Conservation (phyloP, 2,113 vertebrate genomes). For the Tursiops truncatus region DNA sequence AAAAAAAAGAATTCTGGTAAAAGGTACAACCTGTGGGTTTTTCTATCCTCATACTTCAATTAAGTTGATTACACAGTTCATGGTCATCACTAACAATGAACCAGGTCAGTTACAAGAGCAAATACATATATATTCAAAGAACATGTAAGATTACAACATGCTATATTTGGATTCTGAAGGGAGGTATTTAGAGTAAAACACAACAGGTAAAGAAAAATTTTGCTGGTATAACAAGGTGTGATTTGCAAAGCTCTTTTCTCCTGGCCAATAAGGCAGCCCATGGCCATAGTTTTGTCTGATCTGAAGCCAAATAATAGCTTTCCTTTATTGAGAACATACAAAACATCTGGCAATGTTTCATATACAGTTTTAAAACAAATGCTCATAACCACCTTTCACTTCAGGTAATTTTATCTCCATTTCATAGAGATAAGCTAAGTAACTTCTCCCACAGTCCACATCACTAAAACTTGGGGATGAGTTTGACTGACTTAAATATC, state of each 20-base stretch:
- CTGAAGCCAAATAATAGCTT: not conserved
- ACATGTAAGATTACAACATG: not conserved
- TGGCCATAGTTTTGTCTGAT: not conserved
- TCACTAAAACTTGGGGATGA: not conserved
- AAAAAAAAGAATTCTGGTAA: not conserved
- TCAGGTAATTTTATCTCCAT: not conserved
- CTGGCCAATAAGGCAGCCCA: not conserved
- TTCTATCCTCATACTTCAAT: not conserved
- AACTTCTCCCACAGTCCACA: fast-evolving
- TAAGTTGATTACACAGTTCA: not conserved
- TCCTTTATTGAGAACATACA: not conserved
- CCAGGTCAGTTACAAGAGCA: not conserved
- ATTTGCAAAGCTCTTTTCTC: not conserved
- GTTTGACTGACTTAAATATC: not conserved
- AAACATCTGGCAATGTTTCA: not conserved
- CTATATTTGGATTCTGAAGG: not conserved
- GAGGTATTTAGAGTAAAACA: not conserved
- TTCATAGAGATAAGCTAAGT: not conserved
- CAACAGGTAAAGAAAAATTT: not conserved
- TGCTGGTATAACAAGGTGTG: not conserved
- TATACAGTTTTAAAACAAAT: not conserved
- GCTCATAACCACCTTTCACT: not conserved
- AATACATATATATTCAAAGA: not conserved
- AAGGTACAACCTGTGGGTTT: not conserved
- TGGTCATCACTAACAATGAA: not conserved